These are phyloP conservation scores for Phyllopteryx taeniolatus DNA, from an alignment of 2,113 vertebrate species.

Conservation along the genomic window DNA sequence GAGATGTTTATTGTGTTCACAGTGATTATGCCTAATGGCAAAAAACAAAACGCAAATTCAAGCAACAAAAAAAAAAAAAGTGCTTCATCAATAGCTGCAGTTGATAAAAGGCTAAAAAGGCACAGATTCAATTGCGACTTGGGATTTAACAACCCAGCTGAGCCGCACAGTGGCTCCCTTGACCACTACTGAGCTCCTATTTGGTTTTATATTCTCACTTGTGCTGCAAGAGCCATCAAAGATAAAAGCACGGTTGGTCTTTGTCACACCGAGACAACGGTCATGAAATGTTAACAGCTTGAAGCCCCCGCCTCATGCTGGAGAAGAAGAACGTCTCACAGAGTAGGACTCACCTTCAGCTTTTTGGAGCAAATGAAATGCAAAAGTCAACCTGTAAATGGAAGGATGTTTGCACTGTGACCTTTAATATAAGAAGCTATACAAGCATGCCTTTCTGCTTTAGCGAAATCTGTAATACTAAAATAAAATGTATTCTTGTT, in stretches of 20 bases:
- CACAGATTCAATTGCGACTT: constrained; percentile 32
- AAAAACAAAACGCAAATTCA: neutral
- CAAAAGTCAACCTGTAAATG: constrained; percentile 10
- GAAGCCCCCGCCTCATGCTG: constrained; percentile 25
- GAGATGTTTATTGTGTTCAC: constrained; percentile 43
- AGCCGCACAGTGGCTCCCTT: constrained; percentile 45
- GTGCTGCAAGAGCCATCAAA: constrained; percentile 56
- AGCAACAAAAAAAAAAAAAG: neutral
- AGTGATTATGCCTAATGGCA: constrained; percentile 18
- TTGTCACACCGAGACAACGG: constrained; percentile 58
- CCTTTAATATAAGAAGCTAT: neutral
- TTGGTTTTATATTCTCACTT: constrained; percentile 58
- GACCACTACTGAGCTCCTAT: constrained; percentile 39
- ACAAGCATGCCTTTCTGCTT: neutral
- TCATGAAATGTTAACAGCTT: constrained; percentile 59
- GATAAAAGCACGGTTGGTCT: constrained; percentile 58
- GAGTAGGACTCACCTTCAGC: constrained; percentile 26
- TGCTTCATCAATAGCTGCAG: constrained; percentile 20
- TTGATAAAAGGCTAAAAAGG: constrained; percentile 32
- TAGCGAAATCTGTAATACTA: neutral
- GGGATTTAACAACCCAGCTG: constrained; percentile 56
- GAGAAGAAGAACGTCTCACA: constrained; percentile 27
- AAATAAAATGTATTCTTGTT: neutral
- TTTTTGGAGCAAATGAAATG: constrained; percentile 16
- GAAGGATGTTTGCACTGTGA: constrained; percentile 4